Evolutionary conservation across 2,888 invertebrate genomes (phyloP), one percentile per base, ranked within the genome.

Genomic region (Odontothrips loti): DNA sequence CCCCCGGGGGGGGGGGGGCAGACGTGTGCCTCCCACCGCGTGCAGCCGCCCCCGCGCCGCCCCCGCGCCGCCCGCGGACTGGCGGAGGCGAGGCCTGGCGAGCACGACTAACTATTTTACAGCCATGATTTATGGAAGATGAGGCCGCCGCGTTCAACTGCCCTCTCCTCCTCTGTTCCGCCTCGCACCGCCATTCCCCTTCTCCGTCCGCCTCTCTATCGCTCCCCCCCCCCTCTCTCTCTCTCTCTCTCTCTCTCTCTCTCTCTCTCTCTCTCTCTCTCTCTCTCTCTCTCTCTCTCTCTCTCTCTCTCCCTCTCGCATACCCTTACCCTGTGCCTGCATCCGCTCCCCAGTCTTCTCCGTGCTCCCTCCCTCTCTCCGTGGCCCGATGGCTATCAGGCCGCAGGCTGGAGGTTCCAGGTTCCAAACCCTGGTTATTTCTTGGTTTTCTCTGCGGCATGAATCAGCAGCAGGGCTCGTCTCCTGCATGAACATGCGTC

Each of bases 91-190:
- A 8, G 23, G 23, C 23, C 23, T 11, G 68, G 27, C 12, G 23
- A 27, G 68, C 27, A 75, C 68, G 68, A 27, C 68, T 75, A 75
- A 75, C 68, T 75, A 75, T 75, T 75, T 75, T 75, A 75, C 68
- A 75, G 68, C 68, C 68, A 23, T 75, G 68, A 75, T 75, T 75
- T 75, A 75, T 75, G 68, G 68, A 75, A 75, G 68, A 75, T 27
- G 68, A 75, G 27, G 27, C 68, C 68, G 58, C 68, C 10, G 68
- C 68, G 27, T 8, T 20, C 68, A 11, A 23, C 58, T 9, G 58
- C 20, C 58, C 58, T 20, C 51, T 51, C 58, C 20, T 4, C 15
- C 51, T 12, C 48, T 20, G 51, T 20, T 20, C 51, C 51, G 3
- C 51, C 51, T 20, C 51, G 51, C 51, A 12, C 51, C 51, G 51